Evolutionary conservation across 2,113 vertebrate genomes (phyloP).

Genomic region (Spermophilus dauricus): DNA sequence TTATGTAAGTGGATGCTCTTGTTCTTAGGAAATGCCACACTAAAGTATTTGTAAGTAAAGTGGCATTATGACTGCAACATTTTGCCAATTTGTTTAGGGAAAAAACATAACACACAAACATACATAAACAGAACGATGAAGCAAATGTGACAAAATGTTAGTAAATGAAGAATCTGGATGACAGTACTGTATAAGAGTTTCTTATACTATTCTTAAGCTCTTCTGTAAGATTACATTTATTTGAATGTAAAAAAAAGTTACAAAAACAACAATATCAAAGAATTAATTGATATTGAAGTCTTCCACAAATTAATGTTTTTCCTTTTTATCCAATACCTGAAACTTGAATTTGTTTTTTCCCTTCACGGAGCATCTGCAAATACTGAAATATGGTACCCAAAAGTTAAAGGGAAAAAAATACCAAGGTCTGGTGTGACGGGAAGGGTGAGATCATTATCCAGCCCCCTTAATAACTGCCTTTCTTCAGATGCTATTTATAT

Average conservation of each 20-base stretch:
- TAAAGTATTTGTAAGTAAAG: background rate
- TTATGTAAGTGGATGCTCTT: background rate
- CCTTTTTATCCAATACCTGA: background rate
- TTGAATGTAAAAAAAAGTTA: constrained; percentile 14
- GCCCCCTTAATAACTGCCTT: constrained; percentile 80
- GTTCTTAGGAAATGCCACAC: background rate
- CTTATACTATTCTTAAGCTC: background rate
- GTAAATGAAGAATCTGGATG: background rate
- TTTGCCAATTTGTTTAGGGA: background rate
- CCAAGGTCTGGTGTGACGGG: background rate
- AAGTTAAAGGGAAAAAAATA: constrained; percentile 37
- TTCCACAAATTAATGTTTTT: background rate
- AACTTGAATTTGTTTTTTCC: background rate
- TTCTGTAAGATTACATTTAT: constrained; percentile 5
- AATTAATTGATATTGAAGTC: constrained; percentile 18
- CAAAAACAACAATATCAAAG: background rate
- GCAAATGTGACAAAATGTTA: background rate
- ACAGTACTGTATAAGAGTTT: background rate
- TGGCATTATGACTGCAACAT: background rate
- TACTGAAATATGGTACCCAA: constrained; percentile 55
- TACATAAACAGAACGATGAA: background rate
- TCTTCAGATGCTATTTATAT: constrained; percentile 74
- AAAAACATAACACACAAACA: background rate
- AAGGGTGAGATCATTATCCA: constrained; percentile 60
- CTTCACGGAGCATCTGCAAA: constrained; percentile 47